Conservation (phyloP, 1,140 invertebrate genomes). For the Hypsibius dujardini region DNA sequence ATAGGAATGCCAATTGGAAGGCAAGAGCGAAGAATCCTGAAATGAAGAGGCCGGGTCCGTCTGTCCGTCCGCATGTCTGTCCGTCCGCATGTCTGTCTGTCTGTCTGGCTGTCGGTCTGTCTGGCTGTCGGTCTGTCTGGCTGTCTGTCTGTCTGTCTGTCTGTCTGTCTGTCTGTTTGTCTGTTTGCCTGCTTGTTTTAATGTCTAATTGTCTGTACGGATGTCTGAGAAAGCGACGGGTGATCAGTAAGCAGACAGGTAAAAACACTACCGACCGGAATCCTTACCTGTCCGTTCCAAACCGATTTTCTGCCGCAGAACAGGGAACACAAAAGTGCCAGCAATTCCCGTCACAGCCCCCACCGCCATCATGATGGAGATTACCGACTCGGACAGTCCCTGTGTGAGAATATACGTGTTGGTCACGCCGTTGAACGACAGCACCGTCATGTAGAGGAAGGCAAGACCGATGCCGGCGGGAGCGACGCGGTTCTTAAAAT, state of each 20-base stretch:
- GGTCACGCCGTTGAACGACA: slow-evolving; percentile 41
- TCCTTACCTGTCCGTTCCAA: too few species aligned
- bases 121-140: slow-evolving; percentile 27
- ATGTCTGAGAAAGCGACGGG: too few species aligned
- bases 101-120: slow-evolving; percentile 25
- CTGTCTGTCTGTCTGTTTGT: too few species aligned
- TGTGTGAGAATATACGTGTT: slow-evolving; percentile 20
- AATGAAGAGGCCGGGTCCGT: too few species aligned
- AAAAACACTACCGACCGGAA: too few species aligned
- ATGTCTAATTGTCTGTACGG: too few species aligned
- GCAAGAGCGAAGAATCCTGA: slow-evolving; percentile 24
- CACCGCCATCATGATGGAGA: slow-evolving; percentile 34
- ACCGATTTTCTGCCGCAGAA: too few species aligned
- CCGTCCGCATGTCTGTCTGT: slow-evolving; percentile 23
- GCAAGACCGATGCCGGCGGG: slow-evolving; percentile 37
- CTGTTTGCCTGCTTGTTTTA: too few species aligned
- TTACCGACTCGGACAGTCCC: slow-evolving; percentile 33
- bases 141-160: too few species aligned
- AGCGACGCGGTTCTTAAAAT: slow-evolving; percentile 32
- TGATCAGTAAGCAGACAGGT: too few species aligned
- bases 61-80: too few species aligned
- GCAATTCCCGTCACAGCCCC: slow-evolving; percentile 36
- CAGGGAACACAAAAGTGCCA: slow-evolving; percentile 34
- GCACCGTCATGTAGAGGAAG: slow-evolving; percentile 40
- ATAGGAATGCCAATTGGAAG: slow-evolving; percentile 30